Evolutionary conservation across 1,140 invertebrate genomes (phyloP).

Genomic region (Cylas formicarius): DNA sequence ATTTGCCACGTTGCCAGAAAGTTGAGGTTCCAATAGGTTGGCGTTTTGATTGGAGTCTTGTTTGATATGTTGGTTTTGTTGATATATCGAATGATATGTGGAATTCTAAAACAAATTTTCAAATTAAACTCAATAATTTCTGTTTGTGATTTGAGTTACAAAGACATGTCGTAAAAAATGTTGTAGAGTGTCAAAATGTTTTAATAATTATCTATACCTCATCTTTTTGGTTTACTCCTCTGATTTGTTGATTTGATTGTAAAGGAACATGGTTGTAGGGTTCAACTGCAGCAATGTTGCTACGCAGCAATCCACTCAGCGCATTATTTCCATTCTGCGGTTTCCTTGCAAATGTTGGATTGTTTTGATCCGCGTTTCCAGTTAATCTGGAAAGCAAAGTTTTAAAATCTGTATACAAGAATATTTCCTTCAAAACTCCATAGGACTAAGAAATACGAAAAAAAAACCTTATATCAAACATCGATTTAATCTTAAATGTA

Average conservation of each 20-base stretch:
- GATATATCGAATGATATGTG: constrained; percentile 39
- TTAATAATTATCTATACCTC: constrained; percentile 17
- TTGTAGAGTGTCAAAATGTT: not conserved
- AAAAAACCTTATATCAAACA: no score
- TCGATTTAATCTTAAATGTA: not conserved
- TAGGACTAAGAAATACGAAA: no score
- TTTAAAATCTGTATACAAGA: constrained; percentile 13
- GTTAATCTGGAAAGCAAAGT: constrained; percentile 31
- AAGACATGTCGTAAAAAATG: no score
- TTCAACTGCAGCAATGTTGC: constrained; percentile 82
- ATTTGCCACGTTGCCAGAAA: constrained; percentile 29
- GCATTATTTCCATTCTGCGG: constrained; percentile 31
- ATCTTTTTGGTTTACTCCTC: constrained; percentile 22
- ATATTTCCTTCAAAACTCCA: no score
- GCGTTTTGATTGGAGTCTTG: constrained; percentile 28
- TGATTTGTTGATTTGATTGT: constrained; percentile 26
- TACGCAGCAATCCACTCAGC: constrained; percentile 43
- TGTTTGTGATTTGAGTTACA: no score
- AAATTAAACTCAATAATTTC: no score
- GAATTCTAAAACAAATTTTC: constrained; percentile 31
- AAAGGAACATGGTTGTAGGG: constrained; percentile 77
- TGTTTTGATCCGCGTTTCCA: constrained; percentile 34
- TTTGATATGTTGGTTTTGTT: constrained; percentile 38
- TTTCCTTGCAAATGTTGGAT: constrained; percentile 31
- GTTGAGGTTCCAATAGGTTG: constrained; percentile 27